Evolutionary conservation across 2,113 vertebrate genomes (phyloP), one percentile per base, ranked within the genome.

Genomic region (Gila orcuttii): DNA sequence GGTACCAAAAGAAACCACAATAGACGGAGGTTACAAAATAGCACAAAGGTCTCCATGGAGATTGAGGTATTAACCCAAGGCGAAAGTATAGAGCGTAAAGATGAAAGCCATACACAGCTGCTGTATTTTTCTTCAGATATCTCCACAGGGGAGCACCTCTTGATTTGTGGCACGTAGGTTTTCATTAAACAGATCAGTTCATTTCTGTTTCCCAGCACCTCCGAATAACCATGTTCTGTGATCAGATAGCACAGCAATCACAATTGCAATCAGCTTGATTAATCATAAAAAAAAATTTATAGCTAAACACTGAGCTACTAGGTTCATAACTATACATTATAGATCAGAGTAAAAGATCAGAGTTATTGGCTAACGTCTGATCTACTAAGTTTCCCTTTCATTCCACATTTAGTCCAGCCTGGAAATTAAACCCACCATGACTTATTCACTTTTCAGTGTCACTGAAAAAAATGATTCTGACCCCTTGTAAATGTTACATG

Each of bases 11-110:
- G 55, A 57, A 84, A 68, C 42, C 74, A 50, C 10, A 84, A 36
- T 39, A 83, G 23, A 69, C 33, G 11, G 21, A 50, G 62, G 71
- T 69, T 28, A 82, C 73, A 83, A 85, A 89, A 84, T 69, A 25
- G 71, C 75, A 79, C 28, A 47, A 80, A 88, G 0, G 66, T 83
- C 82, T 85, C 82, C 78, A 62, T 85, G 86, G 88, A 86, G 85
- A 83, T 57, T 25, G 50, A 39, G n/a, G 57, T 52, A 55, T 88
- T 85, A 86, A 82, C 75, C 83, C 74, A 45, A 77, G 83, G 60
- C 39, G 55, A 73, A 73, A 28, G 69, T 60, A 78, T 52, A 80
- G 68, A 57, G 69, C 42, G 36, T 45, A 64, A 45, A 88, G 84
- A 82, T 86, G 66, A 83, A 82, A 86, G 74, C 36, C 31, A 50